phyloP scores from a whole-genome alignment of 2,113 vertebrate genomes.

The Lophochroa leadbeateri region DNA sequence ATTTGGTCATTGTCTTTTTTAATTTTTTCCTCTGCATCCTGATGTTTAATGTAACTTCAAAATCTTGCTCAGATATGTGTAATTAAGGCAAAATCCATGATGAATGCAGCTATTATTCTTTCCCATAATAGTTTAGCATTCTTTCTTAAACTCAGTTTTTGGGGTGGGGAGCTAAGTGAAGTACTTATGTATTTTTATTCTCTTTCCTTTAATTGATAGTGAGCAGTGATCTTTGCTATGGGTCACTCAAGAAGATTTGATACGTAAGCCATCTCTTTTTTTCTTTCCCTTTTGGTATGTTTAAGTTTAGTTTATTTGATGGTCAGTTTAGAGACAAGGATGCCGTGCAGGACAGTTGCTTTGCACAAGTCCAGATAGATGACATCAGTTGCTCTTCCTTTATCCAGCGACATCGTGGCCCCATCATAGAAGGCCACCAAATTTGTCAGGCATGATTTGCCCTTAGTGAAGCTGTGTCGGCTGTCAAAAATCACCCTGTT shows the following conservation, averaged over 20 bases:
- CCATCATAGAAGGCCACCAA: not conserved
- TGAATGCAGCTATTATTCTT: not conserved
- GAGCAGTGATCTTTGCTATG: not conserved
- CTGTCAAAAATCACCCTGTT: not conserved
- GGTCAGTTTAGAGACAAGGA: not conserved
- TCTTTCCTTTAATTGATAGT: not conserved
- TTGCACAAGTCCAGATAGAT: not conserved
- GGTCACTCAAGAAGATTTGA: not conserved
- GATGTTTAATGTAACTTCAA: not conserved
- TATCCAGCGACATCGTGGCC: not conserved
- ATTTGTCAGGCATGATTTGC: not conserved
- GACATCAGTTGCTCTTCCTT: not conserved
- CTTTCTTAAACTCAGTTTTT: not conserved
- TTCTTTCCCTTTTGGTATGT: not conserved
- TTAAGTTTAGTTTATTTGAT: not conserved
- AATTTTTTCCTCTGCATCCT: not conserved
- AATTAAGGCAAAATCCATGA: not conserved
- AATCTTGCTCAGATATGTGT: not conserved
- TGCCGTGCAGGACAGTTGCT: not conserved
- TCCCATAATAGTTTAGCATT: not conserved
- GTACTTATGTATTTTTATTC: not conserved
- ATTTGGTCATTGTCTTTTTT: not conserved
- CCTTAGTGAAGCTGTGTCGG: not conserved
- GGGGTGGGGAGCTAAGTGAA: fast-evolving
- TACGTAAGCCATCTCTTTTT: not conserved